Evolutionary conservation across 2,113 vertebrate species (phyloP).

Genomic region (Cygnus buccinator): DNA sequence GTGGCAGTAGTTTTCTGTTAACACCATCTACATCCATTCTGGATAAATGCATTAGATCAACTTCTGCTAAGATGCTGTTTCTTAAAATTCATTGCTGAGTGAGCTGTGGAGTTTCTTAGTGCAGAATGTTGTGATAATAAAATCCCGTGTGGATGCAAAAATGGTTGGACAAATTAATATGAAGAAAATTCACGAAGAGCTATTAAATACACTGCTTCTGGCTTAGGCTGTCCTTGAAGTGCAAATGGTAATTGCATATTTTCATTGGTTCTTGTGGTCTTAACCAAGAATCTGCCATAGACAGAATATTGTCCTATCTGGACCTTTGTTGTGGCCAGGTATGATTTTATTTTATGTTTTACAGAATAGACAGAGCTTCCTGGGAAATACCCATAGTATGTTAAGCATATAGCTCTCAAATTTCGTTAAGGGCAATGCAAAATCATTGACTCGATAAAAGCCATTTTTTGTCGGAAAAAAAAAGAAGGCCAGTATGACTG

Average conservation of each 20-base stretch:
- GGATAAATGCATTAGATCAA: not conserved
- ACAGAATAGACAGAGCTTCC: not conserved
- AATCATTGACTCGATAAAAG: not conserved
- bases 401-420: not conserved
- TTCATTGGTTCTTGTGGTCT: not conserved
- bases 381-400: not conserved
- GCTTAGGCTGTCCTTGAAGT: not conserved
- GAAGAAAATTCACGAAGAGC: not conserved
- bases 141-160: not conserved
- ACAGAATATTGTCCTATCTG: not conserved
- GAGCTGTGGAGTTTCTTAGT: not conserved
- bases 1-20: not conserved
- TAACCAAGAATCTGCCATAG: not conserved
- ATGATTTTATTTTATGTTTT: not conserved
- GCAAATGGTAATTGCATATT: not conserved
- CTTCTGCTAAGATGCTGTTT: not conserved
- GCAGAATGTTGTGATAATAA: not conserved
- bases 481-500: not conserved
- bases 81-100: not conserved
- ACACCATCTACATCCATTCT: not conserved
- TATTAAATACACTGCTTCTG: not conserved
- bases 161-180: not conserved
- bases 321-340: not conserved
- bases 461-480: not conserved
- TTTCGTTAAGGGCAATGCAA: not conserved